Base-by-base conservation (phyloP, 2,888 invertebrate species). In the Phanerotoma sp. region DNA sequence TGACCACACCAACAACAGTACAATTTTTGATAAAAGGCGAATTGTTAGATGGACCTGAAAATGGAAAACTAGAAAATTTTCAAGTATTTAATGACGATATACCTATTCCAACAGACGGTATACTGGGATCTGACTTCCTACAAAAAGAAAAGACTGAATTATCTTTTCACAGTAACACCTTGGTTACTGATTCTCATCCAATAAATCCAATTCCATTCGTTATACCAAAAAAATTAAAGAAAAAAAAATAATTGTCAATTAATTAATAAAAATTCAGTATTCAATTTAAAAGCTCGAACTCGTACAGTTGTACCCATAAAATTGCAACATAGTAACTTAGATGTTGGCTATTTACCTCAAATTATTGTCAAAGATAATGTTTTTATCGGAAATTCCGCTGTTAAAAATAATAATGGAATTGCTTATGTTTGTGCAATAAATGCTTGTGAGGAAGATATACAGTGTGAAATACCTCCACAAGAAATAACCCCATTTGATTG, bases 371-470 rank as follows among this genome's bases (percentile, higher is more conserved):
- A 13, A 2, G 49, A 54, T n/a, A 25, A 38, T 13, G 11, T 57
- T 11, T 57, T 44, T 21, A 40, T 50, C 13, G 57, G 53, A 37
- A 48, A 57, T 10, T 48, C 52, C 9, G 20, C 46, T 7, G 57
- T 57, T 5, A 45, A 37, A 3, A 49, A 46, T 18, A 13, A 35
- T 3, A 33, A 52, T 37, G 50, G 50, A 10, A 37, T 33, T 10
- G 42, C 49, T 30, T 33, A 46, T n/a, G 49, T 53, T 10, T n/a
- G 28, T 15, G 50, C 50, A 4, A 49, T 57, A 18, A 57, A 57
- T 25, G 46, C 57, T 6, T 40, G 33, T 4, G 45, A 49, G 4
- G 10, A 49, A 22, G 53, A 53, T 45, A 20, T 47, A 1, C 35
- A 41, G 11, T 7, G 52, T 5, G 32, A 53, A 18, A 21, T 53